These are phyloP conservation scores for Galerucella calmariensis DNA, from an alignment of 2,888 invertebrate species.

Conservation along the genomic window DNA sequence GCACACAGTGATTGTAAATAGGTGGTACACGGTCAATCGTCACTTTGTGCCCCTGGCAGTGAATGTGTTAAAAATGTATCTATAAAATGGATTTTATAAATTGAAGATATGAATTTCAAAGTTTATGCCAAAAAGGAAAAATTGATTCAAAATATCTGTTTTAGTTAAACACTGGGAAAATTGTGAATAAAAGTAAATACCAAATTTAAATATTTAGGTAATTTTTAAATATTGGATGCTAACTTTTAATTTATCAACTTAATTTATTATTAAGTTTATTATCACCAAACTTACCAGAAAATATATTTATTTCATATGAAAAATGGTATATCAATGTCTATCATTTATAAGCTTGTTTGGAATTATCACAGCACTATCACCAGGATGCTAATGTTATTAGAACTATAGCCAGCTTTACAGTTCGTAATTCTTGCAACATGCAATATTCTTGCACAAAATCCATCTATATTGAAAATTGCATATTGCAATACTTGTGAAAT, in stretches of 20 bases:
- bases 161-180: background rate
- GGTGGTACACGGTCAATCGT: no score
- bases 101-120: background rate
- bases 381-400: conserved; percentile 6
- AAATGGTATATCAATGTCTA: background rate
- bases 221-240: background rate
- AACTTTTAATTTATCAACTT: background rate
- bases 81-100: background rate
- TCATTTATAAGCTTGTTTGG: conserved; percentile 21
- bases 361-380: conserved; percentile 36
- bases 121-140: background rate
- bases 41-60: no score
- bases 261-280: background rate
- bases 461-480: no score
- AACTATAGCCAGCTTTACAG: background rate
- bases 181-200: background rate
- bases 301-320: no score
- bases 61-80: no score
- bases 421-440: no score
- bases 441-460: no score
- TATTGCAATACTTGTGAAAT: no score
- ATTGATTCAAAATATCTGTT: background rate
- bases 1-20: no score
- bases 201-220: background rate
- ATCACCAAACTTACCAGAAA: no score